phyloP scores from a whole-genome alignment of 1,140 invertebrate genomes.

The Bombus fervidus region DNA sequence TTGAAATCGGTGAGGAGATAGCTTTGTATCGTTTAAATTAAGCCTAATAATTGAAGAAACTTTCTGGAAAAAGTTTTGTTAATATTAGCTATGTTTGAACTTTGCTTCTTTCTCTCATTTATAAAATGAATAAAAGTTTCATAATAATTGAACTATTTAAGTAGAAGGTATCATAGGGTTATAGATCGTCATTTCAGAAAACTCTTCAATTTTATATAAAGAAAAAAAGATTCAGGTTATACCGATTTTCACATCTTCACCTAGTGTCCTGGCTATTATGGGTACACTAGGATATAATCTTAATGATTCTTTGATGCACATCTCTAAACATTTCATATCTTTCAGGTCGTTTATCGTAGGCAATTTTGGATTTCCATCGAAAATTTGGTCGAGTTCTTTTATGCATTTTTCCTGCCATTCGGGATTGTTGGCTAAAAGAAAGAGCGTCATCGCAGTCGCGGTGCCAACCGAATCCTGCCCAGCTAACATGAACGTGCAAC shows the following conservation, averaged over 20 bases:
- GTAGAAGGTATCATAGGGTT: not conserved
- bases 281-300: slow-evolving; percentile 88
- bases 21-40: too few species aligned
- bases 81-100: not conserved
- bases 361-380: slow-evolving; percentile 78
- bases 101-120: not conserved
- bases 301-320: slow-evolving; percentile 87
- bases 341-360: slow-evolving; percentile 84
- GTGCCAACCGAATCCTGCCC: slow-evolving; percentile 90
- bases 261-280: slow-evolving; percentile 84
- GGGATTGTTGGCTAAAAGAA: slow-evolving; percentile 84
- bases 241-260: slow-evolving; percentile 83
- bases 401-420: slow-evolving; percentile 85
- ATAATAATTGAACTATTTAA: not conserved
- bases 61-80: not conserved
- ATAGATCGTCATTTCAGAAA: not conserved
- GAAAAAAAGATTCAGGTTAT: slow-evolving; percentile 8
- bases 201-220: not conserved
- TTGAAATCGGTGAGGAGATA: too few species aligned
- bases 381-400: slow-evolving; percentile 85
- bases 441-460: slow-evolving; percentile 84
- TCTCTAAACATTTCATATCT: slow-evolving; percentile 86
- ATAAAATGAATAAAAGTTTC: not conserved
- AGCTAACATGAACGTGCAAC: slow-evolving; percentile 90
- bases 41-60: not conserved